Conservation (phyloP, 2,888 invertebrate genomes). For the Neuroscelio doddi region DNA sequence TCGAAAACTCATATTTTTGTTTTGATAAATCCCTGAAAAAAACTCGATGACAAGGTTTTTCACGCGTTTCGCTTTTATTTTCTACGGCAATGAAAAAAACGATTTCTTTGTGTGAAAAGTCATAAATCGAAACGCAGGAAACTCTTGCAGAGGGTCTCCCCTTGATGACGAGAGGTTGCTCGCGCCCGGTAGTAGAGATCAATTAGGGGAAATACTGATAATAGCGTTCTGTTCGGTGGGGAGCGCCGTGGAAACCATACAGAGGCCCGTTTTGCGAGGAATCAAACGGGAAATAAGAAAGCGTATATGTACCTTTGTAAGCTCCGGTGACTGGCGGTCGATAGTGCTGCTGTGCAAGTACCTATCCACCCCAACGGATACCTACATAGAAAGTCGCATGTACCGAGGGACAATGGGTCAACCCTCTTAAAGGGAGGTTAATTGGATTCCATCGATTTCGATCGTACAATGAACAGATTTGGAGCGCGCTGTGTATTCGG, state of each 20-base stretch:
- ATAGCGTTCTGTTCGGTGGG: conserved; percentile 54
- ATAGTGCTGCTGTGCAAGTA: conserved; percentile 38
- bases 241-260: conserved; percentile 24
- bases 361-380: conserved; percentile 8
- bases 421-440: conserved; percentile 61
- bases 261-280: conserved; percentile 30
- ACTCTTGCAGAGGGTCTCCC: conserved; percentile 11
- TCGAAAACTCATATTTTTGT: too few relatives aligned
- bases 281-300: conserved; percentile 60
- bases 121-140: conserved; percentile 17
- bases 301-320: conserved; percentile 42
- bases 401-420: conserved; percentile 57
- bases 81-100: too few relatives aligned
- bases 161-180: conserved; percentile 21
- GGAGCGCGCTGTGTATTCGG: conserved; percentile 47
- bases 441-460: conserved; percentile 64
- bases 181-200: conserved; percentile 50
- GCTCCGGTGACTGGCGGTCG: conserved; percentile 28
- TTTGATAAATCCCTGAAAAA: too few relatives aligned
- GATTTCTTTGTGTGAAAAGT: too few relatives aligned
- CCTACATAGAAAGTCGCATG: conserved; percentile 51
- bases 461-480: conserved; percentile 57
- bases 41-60: too few relatives aligned
- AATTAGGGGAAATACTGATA: conserved; percentile 64
- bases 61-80: too few relatives aligned